phyloP scores from a whole-genome alignment of 2,113 vertebrate species.

The Abramis brama region DNA sequence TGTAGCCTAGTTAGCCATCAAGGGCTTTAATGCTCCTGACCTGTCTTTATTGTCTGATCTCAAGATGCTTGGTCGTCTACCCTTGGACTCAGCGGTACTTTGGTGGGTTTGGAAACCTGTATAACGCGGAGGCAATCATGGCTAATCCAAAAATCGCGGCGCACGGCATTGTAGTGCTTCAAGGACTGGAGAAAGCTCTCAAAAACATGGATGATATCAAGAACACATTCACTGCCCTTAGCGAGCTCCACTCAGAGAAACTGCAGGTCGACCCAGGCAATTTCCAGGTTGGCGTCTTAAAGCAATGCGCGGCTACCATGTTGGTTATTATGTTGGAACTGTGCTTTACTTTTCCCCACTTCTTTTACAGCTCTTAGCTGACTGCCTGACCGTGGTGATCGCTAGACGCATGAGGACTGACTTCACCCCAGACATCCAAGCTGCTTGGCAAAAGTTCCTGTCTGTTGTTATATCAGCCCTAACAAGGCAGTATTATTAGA shows the following conservation, averaged over 20 bases:
- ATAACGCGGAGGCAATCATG: conserved; percentile 71
- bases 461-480: conserved; percentile 70
- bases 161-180: background rate
- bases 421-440: conserved; percentile 68
- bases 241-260: conserved; percentile 2
- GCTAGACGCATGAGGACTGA: background rate
- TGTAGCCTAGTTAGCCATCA: background rate
- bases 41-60: background rate
- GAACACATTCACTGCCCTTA: background rate
- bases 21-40: background rate
- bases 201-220: conserved; percentile 8
- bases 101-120: conserved; percentile 80
- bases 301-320: background rate
- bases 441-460: conserved; percentile 76
- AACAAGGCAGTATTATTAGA: conserved; percentile 73
- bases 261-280: conserved; percentile 6
- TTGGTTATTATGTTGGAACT: background rate
- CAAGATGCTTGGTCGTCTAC: conserved; percentile 75
- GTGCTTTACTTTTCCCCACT: background rate
- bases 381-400: conserved; percentile 14
- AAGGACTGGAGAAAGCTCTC: conserved; percentile 3
- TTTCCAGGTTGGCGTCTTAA: background rate
- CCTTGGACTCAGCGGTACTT: conserved; percentile 85
- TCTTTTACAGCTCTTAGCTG: background rate
- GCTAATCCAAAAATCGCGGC: conserved; percentile 69